phyloP scores from a whole-genome alignment of 1,140 invertebrate species.

The Lasaia peninsularis region DNA sequence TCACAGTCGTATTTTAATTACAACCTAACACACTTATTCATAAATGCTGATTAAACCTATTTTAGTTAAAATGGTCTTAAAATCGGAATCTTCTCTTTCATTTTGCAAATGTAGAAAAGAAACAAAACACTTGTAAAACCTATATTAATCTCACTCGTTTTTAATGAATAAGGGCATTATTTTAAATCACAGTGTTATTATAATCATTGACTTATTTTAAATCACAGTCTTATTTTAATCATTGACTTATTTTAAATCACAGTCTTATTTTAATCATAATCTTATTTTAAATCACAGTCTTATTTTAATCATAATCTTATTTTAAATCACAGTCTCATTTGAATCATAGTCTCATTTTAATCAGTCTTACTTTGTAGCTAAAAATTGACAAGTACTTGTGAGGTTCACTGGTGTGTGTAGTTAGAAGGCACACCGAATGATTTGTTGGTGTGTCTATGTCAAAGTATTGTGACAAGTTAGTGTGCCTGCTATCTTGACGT shows the following conservation, averaged over 20 bases:
- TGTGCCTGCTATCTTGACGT: neutral
- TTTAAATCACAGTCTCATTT: slow-evolving; percentile 2
- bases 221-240: slow-evolving; percentile 8
- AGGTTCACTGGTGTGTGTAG: neutral
- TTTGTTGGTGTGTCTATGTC: too few species aligned
- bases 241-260: slow-evolving; percentile 7
- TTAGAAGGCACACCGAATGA: too few species aligned
- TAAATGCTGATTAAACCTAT: slow-evolving; percentile 6
- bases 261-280: slow-evolving; percentile 1
- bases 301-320: slow-evolving; percentile 5
- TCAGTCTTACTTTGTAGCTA: slow-evolving; percentile 2
- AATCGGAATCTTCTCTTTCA: too few species aligned
- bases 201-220: neutral
- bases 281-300: slow-evolving; percentile 6
- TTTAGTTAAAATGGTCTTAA: neutral
- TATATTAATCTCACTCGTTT: neutral
- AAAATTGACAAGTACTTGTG: neutral
- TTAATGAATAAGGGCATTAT: slow-evolving; percentile 2
- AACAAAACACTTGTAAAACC: neutral
- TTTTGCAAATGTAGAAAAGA: neutral
- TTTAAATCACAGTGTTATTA: neutral
- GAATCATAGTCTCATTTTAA: slow-evolving; percentile 4
- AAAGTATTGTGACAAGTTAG: neutral
- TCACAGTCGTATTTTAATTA: too few species aligned
- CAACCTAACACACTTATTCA: neutral